Conservation (phyloP, 1,140 invertebrate genomes). For the Sarcophaga bullata region DNA sequence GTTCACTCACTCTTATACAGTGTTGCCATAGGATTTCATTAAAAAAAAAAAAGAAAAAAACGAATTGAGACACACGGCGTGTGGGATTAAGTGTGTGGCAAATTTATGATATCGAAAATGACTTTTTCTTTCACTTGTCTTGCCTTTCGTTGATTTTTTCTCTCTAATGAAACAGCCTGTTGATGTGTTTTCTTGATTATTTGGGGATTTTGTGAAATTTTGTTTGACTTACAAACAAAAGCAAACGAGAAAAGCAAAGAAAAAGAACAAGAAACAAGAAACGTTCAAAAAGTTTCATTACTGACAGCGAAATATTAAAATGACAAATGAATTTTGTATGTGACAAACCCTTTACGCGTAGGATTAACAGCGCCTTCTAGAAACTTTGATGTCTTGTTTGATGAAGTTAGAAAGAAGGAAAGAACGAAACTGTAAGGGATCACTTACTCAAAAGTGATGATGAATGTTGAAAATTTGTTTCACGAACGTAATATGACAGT, state of each 20-base stretch:
- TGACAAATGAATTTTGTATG: constrained; percentile 40
- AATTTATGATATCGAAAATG: constrained; percentile 35
- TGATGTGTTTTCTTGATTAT: constrained; percentile 28
- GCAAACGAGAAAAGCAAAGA: not conserved
- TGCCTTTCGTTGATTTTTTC: not conserved
- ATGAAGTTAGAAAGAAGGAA: not conserved
- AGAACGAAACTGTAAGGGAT: not conserved
- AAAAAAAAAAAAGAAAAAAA: not conserved
- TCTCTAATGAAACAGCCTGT: not conserved
- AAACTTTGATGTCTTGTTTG: constrained; percentile 11
- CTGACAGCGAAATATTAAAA: not conserved
- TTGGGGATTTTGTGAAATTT: constrained; percentile 31
- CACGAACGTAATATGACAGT: constrained; percentile 21
- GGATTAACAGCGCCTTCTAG: constrained; percentile 45
- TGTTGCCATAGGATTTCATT: not conserved
- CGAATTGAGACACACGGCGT: constrained; percentile 15
- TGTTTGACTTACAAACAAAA: constrained; percentile 24
- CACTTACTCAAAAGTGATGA: not conserved
- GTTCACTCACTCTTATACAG: not conserved
- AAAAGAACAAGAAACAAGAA: too few relatives aligned
- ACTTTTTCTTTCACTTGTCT: not conserved
- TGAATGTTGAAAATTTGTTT: not conserved
- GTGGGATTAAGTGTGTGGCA: constrained; percentile 37
- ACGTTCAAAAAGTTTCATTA: too few relatives aligned
- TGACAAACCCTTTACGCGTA: constrained; percentile 34